Evolutionary conservation across 1,140 invertebrate species (phyloP).

Genomic region (Hyphantria cunea): DNA sequence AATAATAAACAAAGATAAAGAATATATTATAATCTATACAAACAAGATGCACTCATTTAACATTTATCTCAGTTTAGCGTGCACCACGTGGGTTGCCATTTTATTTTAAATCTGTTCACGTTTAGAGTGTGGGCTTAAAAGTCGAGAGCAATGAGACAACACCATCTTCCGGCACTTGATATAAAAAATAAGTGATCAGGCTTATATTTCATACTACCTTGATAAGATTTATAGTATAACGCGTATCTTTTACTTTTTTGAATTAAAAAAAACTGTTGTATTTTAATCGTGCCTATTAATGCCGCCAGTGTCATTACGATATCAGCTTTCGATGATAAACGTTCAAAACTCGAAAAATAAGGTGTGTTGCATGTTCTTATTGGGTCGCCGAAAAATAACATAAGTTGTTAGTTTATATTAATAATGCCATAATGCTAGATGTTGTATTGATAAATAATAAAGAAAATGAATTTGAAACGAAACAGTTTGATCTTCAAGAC

Average conservation of each 20-base stretch:
- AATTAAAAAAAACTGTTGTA: not conserved
- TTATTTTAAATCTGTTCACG: constrained; percentile 21
- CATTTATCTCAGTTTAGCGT: constrained; percentile 15
- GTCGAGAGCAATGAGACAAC: constrained; percentile 15
- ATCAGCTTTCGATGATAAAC: constrained; percentile 19
- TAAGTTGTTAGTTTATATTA: constrained; percentile 22
- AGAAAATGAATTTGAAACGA: constrained; percentile 2
- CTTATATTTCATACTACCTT: constrained; percentile 26
- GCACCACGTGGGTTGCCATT: constrained; percentile 5
- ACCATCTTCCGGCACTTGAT: constrained; percentile 25
- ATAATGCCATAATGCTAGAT: constrained; percentile 11
- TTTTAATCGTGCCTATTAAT: constrained; percentile 17
- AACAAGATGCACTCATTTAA: constrained; percentile 7
- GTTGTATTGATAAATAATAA: constrained; percentile 18
- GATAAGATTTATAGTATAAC: constrained; percentile 24
- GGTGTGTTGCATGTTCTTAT: constrained; percentile 9
- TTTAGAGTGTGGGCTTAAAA: constrained; percentile 11
- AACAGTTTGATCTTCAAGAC: not conserved
- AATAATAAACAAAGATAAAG: too few species aligned
- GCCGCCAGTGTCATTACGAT: constrained; percentile 5
- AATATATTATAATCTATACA: too few species aligned
- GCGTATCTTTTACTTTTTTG: constrained; percentile 8
- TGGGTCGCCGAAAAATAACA: constrained; percentile 13
- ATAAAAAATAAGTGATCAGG: constrained; percentile 10
- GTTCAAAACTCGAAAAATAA: constrained; percentile 17